Evolutionary conservation across 2,888 invertebrate species (phyloP).

Genomic region (Orthosia gracilis): DNA sequence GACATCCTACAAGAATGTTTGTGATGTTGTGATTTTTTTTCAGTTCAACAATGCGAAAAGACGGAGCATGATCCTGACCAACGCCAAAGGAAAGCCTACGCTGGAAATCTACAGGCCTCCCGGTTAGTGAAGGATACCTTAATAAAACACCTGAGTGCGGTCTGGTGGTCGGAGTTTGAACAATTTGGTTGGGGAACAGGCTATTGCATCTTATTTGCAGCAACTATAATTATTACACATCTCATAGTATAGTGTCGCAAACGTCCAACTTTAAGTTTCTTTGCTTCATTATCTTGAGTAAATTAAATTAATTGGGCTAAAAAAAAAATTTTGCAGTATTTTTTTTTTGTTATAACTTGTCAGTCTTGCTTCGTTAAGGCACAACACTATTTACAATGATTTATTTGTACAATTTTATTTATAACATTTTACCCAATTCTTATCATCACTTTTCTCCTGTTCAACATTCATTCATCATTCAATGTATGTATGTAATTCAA

Average conservation of each 20-base stretch:
- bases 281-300: not conserved
- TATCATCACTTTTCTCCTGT: not conserved
- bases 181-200: constrained; percentile 5
- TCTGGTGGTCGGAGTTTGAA: not conserved
- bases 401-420: constrained; percentile 6
- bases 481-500: constrained; percentile 12
- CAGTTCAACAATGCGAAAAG: constrained; percentile 93
- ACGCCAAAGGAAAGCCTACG: constrained; percentile 94
- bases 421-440: not conserved
- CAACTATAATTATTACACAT: not conserved
- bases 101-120: constrained; percentile 97
- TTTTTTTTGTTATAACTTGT: not conserved
- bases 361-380: not conserved
- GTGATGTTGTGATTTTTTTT: constrained; percentile 65
- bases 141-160: not conserved
- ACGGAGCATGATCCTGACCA: constrained; percentile 94
- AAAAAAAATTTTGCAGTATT: not conserved
- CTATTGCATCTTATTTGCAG: not conserved
- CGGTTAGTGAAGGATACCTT: constrained; percentile 90
- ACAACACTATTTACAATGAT: not conserved
- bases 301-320: not conserved
- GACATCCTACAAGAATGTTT: too few relatives aligned
- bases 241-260: not conserved
- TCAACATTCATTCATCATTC: constrained; percentile 3
- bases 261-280: not conserved